Conservation (phyloP, 2,113 vertebrate genomes). For the Chelonoidis abingdonii region DNA sequence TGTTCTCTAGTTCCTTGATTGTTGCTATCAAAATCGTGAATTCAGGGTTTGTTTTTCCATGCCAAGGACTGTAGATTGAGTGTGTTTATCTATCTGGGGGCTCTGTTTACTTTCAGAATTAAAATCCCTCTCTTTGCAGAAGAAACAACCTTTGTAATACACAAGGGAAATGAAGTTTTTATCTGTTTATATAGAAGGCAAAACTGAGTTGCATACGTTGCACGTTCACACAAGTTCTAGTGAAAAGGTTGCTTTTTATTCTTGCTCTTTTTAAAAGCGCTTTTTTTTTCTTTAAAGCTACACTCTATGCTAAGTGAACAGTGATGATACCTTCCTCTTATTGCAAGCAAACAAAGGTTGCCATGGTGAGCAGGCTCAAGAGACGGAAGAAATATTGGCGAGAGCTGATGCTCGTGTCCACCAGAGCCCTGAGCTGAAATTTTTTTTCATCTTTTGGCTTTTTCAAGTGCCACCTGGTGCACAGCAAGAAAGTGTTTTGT, state of each 20-base stretch:
- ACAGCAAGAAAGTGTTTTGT: conserved; percentile 60
- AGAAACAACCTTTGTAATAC: conserved; percentile 18
- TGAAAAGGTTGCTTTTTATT: neutral
- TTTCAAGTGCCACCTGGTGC: conserved; percentile 70
- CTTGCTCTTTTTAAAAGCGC: conserved; percentile 35
- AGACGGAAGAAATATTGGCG: conserved; percentile 38
- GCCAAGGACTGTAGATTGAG: neutral
- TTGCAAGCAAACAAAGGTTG: conserved; percentile 74
- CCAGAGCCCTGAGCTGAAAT: conserved; percentile 64
- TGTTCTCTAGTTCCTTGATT: conserved; percentile 9
- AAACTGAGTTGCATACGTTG: neutral
- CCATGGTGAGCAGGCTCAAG: conserved; percentile 73
- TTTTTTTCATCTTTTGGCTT: conserved; percentile 80
- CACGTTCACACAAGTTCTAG: neutral
- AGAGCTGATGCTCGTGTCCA: conserved; percentile 46
- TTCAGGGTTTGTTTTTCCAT: neutral
- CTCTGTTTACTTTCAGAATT: neutral
- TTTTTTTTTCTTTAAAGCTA: conserved; percentile 27
- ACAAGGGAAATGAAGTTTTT: neutral
- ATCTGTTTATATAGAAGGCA: neutral
- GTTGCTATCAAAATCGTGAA: neutral
- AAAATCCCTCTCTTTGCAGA: conserved; percentile 4
- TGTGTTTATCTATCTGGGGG: neutral
- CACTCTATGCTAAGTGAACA: conserved; percentile 23
- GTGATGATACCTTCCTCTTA: conserved; percentile 63